Percentiles rank a stretch among this genome's conserved stretches.
Evolutionary conservation across 2,113 vertebrate species (phyloP).

Genomic region (Onychorhynchus coronatus): DNA sequence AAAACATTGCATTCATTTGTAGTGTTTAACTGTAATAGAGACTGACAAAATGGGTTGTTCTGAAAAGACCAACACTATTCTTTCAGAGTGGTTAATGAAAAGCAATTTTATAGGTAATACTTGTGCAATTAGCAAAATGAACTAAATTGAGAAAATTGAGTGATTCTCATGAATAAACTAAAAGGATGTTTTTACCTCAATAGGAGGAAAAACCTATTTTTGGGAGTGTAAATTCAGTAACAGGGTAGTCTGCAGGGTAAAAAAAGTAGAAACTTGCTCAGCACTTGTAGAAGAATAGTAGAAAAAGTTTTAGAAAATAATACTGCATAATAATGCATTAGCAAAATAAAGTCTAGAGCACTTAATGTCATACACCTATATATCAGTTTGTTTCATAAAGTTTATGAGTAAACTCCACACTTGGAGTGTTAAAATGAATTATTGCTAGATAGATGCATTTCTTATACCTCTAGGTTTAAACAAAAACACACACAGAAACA

Average conservation of each 20-base stretch:
- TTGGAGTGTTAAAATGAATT: not conserved
- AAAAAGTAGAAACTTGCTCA: not conserved
- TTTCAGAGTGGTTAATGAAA: not conserved
- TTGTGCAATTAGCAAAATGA: not conserved
- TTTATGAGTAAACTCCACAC: not conserved
- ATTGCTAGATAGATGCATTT: not conserved
- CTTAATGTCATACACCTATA: rapidly evolving
- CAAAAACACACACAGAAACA: not conserved
- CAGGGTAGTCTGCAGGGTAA: not conserved
- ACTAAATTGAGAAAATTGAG: not conserved
- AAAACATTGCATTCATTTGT: not conserved
- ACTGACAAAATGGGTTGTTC: not conserved
- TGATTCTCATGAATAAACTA: not conserved
- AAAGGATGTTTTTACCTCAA: not conserved
- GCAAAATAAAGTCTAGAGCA: not conserved
- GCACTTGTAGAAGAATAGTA: not conserved
- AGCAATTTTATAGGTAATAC: not conserved
- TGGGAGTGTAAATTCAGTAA: not conserved
- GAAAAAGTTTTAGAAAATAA: not conserved
- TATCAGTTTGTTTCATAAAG: not conserved
- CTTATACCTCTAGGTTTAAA: not conserved
- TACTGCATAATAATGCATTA: not conserved
- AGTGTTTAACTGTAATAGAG: not conserved
- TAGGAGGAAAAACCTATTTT: not conserved
- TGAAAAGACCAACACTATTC: not conserved